phyloP scores from a whole-genome alignment of 2,797 vertebrate species.

The Acrossocheilus fasciatus region DNA sequence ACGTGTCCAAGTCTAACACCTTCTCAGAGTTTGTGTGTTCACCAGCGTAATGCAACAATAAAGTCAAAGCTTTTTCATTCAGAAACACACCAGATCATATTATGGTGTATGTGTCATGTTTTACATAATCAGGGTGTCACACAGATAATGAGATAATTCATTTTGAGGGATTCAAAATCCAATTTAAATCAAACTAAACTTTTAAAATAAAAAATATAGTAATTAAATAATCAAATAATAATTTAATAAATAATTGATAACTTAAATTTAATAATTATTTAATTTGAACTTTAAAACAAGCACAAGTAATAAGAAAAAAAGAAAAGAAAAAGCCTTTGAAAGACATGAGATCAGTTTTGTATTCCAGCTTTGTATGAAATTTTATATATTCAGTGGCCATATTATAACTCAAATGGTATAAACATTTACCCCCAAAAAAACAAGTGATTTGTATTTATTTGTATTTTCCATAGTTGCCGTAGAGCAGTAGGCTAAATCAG shows the following conservation, averaged over 20 bases:
- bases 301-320: too few species aligned
- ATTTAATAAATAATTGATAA: too few species aligned
- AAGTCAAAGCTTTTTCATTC: background rate
- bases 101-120: background rate
- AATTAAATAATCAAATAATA: too few species aligned
- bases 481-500: too few species aligned
- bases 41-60: background rate
- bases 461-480: background rate
- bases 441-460: too few species aligned
- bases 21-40: background rate
- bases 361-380: too few species aligned
- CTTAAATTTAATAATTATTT: too few species aligned
- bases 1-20: background rate
- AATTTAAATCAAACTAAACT: background rate
- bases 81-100: background rate
- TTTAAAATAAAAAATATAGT: background rate
- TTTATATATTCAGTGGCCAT: background rate
- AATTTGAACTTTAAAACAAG: too few species aligned
- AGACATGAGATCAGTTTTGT: too few species aligned
- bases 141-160: background rate
- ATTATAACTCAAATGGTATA: background rate
- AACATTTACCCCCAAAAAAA: background rate
- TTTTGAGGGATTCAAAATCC: background rate
- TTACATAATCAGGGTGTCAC: background rate
- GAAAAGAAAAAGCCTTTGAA: too few species aligned